Evolutionary conservation across 2,888 invertebrate genomes (phyloP), one percentile per base, ranked within the genome.

Genomic region (Pterobdella sp.): DNA sequence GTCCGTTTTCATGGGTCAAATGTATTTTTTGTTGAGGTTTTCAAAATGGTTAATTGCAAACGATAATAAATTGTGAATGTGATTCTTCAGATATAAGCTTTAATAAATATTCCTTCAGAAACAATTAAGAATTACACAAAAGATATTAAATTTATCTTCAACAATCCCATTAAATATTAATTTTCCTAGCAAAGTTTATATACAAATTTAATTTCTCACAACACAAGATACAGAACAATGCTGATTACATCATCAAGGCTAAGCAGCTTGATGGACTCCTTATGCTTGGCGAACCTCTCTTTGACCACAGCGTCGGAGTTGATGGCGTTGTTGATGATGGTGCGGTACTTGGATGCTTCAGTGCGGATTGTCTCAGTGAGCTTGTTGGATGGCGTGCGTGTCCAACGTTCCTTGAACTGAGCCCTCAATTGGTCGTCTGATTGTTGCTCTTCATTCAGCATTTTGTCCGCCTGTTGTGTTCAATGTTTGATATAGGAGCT

Each of bases 381-480:
- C 82, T 89, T 89, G 34, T 88, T 89, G 0, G 95, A 95, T 0
- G 91, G 87, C 34, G 92, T 93, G 80, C 98, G 88, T 0, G 89
- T 88, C 98, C 98, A 98, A 76, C 90, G 89, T 76, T 92, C 91
- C 80, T 92, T 92, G 84, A 97, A 95, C 86, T 97, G 96, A 64
- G 86, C 86, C 74, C 92, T 88, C 78, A 98, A 86, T 80, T 91
- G 89, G 79, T 89, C 89, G 84, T 98, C 98, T 0, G 94, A 91
- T 78, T 90, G 89, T 78, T 90, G 90, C 85, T 98, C 98, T 84
- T 96, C 96, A 79, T 90, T 89, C 79, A 98, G 85, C 87, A 93
- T 78, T 49, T 81, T 82, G 4, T 82, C 81, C 36, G 83, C 81
- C 84, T 85, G 79, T n/a, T 77, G 78, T 80, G 79, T n/a, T n/a